Percentiles rank a stretch among this genome's conserved stretches.
These are phyloP conservation scores for Penaeus monodon DNA, from an alignment of 2,888 invertebrate species.

Conservation along the genomic window DNA sequence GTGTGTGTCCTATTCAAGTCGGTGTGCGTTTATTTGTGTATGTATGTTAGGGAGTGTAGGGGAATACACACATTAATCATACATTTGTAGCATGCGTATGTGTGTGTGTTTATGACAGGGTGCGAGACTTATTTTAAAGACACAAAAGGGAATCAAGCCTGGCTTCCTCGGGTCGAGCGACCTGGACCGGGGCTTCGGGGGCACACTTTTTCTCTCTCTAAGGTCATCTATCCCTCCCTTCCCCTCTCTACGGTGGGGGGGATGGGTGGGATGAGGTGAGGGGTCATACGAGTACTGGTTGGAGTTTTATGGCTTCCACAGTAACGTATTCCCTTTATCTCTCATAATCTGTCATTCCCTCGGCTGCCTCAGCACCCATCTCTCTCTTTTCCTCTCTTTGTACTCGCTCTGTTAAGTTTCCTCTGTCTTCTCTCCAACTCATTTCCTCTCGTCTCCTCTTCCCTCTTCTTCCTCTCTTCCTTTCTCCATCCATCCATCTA, in stretches of 20 bases:
- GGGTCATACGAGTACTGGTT: background rate
- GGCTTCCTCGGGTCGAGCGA: no score
- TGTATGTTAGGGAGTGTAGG: no score
- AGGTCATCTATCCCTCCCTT: background rate
- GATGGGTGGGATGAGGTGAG: background rate
- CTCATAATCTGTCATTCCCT: background rate
- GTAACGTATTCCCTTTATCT: background rate
- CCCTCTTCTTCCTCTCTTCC: background rate
- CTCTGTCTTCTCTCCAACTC: background rate
- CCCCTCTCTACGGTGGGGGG: background rate
- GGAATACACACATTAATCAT: no score
- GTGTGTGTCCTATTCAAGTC: no score
- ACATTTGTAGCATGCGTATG: no score
- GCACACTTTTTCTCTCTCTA: background rate
- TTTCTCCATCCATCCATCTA: no score
- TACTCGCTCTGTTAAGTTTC: background rate
- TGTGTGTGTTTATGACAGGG: no score
- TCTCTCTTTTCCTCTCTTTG: background rate
- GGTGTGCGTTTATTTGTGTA: no score
- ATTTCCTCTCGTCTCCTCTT: background rate
- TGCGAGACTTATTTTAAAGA: no score
- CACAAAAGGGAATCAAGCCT: no score
- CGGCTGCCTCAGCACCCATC: conserved; percentile 1
- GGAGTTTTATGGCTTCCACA: no score
- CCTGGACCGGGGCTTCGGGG: no score